Evolutionary conservation across 2,797 vertebrate genomes (phyloP), one percentile per base, ranked within the genome.

Genomic region (Anabacerthia variegaticeps): DNA sequence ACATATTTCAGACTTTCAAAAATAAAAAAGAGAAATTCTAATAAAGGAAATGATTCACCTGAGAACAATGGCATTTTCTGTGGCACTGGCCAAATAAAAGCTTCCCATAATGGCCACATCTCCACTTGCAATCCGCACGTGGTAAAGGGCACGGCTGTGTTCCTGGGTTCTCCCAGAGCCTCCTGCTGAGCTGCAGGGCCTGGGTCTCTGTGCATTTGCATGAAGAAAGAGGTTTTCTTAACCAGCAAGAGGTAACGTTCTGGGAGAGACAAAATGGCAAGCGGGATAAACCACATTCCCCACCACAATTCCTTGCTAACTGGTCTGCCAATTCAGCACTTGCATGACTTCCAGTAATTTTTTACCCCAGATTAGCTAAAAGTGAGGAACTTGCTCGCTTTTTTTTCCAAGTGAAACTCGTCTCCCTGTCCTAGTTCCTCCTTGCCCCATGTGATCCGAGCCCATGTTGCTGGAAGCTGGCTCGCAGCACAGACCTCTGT

Each of bases 11-110:
- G 85, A 81, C 72, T 84, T 88, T n/a, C 20, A 92, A 75, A 93
- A 86, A 59, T 55, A 62, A 83, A 83, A 77, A 77, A 88, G 32
- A 75, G 39, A 49, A 32, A 69, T 73, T 76, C 81, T 89, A 86
- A 79, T 84, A 88, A 90, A 93, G 85, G 67, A 84, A 88, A 88
- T 16, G 6, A 82, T 82, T 92, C 48, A 67, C 18, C 77, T 86
- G 91, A 79, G 65, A 91, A 75, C 68, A 78, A 62, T 43, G 79
- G 55, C 89, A 92, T 87, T 95, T 93, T 93, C 82, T 94, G 65
- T 86, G 93, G 92, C 69, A 74, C 69, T 19, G 71, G 69, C 63
- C 79, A 89, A 83, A 90, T 52, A 81, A 79, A 76, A 59, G 34
- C 74, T 93, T 88, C 80, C 61, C 73, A 61, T 71, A 77, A 44